phyloP scores from a whole-genome alignment of 64 coral and sea anemone genomes.

The Pachyseris speciosa region DNA sequence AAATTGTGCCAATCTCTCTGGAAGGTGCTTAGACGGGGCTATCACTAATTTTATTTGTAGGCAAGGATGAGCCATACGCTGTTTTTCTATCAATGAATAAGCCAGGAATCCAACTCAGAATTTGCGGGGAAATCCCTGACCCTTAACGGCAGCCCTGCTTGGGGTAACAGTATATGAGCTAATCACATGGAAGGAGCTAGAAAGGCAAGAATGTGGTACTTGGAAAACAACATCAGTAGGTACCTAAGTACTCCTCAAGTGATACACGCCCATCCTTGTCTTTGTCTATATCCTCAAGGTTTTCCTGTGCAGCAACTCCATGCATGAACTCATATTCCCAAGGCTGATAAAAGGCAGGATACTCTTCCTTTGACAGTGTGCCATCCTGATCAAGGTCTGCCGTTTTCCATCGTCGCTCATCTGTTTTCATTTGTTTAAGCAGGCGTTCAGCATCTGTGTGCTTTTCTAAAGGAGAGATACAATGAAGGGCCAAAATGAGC shows the following conservation, averaged over 20 bases:
- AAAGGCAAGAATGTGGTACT: background rate
- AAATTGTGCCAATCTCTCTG: too few relatives aligned
- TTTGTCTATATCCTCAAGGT: constrained; percentile 72
- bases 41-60: background rate
- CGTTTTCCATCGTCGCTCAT: constrained; percentile 46
- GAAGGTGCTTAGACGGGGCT: too few relatives aligned
- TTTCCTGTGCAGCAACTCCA: constrained; percentile 75
- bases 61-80: too few relatives aligned
- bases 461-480: background rate
- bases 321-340: constrained; percentile 79
- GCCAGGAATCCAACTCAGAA: too few relatives aligned
- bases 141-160: too few relatives aligned
- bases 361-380: constrained; percentile 63
- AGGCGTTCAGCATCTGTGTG: background rate
- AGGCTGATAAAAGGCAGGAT: constrained; percentile 32
- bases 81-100: too few relatives aligned
- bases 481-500: too few relatives aligned
- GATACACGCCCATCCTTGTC: constrained; percentile 88
- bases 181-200: background rate
- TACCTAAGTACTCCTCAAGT: constrained; percentile 85
- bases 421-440: constrained; percentile 10
- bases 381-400: constrained; percentile 73
- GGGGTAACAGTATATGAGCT: too few relatives aligned
- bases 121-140: too few relatives aligned
- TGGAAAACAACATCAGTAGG: background rate